Conservation (phyloP, 35 echinoderm and acorn worm species). For the Apostichopus japonicus region DNA sequence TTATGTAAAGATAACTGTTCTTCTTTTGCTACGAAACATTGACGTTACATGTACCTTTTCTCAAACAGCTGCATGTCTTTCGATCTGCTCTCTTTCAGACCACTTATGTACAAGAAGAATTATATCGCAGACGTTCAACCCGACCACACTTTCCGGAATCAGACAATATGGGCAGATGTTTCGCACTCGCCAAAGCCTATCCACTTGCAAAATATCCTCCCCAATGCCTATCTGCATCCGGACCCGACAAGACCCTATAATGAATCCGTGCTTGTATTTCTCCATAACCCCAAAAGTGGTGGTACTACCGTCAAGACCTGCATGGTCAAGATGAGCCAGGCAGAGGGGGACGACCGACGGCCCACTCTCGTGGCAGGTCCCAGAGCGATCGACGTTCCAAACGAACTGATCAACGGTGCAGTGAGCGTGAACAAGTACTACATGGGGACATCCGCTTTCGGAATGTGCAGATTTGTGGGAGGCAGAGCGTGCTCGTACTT, state of each 20-base stretch:
- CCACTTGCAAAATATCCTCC: not conserved
- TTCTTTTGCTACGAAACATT: too few species aligned
- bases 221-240: not conserved
- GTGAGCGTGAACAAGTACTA: not conserved
- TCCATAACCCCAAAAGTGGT: constrained; percentile 30
- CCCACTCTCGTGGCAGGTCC: not conserved
- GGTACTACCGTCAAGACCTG: constrained; percentile 22
- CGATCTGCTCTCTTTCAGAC: too few species aligned
- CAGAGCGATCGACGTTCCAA: not conserved
- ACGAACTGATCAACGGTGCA: not conserved
- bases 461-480: not conserved
- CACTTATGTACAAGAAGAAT: too few species aligned
- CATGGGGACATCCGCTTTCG: not conserved
- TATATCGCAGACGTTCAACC: too few species aligned
- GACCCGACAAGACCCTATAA: not conserved
- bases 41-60: too few species aligned
- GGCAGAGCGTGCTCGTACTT: constrained; percentile 3
- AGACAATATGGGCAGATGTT: not conserved
- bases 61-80: too few species aligned
- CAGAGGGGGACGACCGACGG: not conserved
- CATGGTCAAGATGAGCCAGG: not conserved
- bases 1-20: too few species aligned
- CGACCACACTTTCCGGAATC: too few species aligned
- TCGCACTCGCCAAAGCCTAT: not conserved
- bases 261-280: not conserved